These are phyloP conservation scores for Sylvia borin DNA, from an alignment of 2,797 vertebrate species.

Conservation along the genomic window DNA sequence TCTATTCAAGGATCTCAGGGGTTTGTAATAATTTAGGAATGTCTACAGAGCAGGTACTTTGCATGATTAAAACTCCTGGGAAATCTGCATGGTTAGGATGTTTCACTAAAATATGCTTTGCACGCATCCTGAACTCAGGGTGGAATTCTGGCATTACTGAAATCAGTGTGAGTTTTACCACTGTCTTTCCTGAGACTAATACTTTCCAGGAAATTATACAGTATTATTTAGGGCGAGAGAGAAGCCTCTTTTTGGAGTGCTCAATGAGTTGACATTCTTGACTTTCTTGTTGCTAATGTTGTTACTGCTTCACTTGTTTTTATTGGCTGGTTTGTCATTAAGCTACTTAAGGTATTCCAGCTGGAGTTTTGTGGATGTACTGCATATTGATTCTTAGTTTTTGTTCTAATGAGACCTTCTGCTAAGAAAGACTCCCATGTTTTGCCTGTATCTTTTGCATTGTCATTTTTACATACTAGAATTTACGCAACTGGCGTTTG, in stretches of 20 bases:
- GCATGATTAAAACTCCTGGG: neutral
- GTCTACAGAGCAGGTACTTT: neutral
- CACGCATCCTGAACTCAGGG: neutral
- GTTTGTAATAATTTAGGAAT: neutral
- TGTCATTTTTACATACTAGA: neutral
- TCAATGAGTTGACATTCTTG: neutral
- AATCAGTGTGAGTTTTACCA: neutral
- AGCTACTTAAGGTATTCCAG: neutral
- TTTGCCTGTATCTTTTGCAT: neutral
- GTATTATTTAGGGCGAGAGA: neutral
- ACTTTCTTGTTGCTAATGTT: neutral
- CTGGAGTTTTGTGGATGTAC: neutral
- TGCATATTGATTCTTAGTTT: neutral
- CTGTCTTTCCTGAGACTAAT: neutral
- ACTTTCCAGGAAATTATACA: neutral
- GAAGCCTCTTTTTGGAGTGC: neutral
- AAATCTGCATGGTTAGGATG: neutral
- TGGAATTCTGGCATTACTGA: neutral
- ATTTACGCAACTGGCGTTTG: neutral
- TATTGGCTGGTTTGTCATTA: neutral
- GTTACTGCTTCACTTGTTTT: neutral
- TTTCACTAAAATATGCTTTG: neutral
- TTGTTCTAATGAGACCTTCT: neutral
- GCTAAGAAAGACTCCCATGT: neutral
- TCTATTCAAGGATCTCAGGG: neutral